Evolutionary conservation across 2,797 vertebrate genomes (phyloP), one percentile per base, ranked within the genome.

Genomic region (Liparis tanakae): DNA sequence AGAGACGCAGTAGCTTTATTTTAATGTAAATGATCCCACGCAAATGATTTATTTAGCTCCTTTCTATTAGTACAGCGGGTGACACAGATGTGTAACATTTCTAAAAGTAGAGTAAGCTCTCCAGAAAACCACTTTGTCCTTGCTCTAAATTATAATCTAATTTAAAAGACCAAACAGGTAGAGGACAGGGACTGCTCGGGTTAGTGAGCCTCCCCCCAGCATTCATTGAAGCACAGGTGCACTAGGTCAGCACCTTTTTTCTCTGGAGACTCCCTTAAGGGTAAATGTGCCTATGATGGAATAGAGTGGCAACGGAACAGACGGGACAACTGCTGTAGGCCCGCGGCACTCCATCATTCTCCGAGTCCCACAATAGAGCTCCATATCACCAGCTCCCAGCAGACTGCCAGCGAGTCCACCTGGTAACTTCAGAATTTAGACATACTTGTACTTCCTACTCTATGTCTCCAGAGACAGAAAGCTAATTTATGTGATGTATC

Each of bases 311-410:
- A 88, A 86, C 81, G 74, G 83, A 94, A 89, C 90, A 91, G 92
- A 93, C 90, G 90, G 91, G 90, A 91, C 86, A 80, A 89, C 89
- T 87, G 91, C 86, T 86, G 90, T 74, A 88, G 89, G 88, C 91
- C 88, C 67, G 66, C 78, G 90, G 94, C 94, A 91, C 89, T 94
- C 93, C 89, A 95, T 95, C 94, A 94, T 85, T 93, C 92, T 92
- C 89, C 88, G 78, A 22, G 78, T 87, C 89, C 88, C 71, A 82
- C 80, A 79, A 79, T 79, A 76, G 79, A 76, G 76, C 85, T 82
- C 69, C 70, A 36, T 73, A 82, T 83, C 77, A 66, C 72, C 70
- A 14, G 56, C 77, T 86, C 87, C 87, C 78, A 73, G 61, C 76
- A 84, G 85, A 86, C 80, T 61, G 68, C 77, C 74, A 56, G 74